Percentiles rank a stretch among this genome's conserved stretches.
These are phyloP conservation scores for Heliconius himera DNA, from an alignment of 1,140 invertebrate genomes.

Conservation along the genomic window DNA sequence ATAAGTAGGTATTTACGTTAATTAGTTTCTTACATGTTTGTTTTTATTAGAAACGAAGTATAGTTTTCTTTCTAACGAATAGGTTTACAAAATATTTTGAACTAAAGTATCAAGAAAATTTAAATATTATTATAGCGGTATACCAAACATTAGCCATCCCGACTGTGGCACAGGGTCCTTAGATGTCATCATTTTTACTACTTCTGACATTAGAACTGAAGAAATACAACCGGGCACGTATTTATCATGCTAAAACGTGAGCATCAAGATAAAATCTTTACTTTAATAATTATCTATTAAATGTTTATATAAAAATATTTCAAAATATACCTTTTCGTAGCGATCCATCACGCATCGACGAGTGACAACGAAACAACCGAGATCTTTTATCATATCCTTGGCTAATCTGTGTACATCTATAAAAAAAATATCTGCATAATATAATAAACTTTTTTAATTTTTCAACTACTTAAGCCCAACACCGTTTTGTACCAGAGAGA, in stretches of 20 bases:
- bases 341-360: slow-evolving; percentile 68
- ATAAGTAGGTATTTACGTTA: too few species aligned
- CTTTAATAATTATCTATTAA: neutral
- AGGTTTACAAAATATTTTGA: neutral
- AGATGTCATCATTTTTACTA: slow-evolving; percentile 59
- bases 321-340: slow-evolving; percentile 60
- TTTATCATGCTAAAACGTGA: slow-evolving; percentile 58
- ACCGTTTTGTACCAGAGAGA: too few species aligned
- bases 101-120: too few species aligned
- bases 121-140: neutral
- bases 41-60: too few species aligned
- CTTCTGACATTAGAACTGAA: slow-evolving; percentile 59
- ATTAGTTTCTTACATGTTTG: too few species aligned
- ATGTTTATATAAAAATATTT: neutral
- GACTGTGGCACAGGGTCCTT: slow-evolving; percentile 61
- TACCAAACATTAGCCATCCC: slow-evolving; percentile 76
- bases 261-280: neutral
- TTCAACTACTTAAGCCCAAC: too few species aligned
- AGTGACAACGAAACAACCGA: slow-evolving; percentile 67
- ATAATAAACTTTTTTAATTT: too few species aligned
- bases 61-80: too few species aligned
- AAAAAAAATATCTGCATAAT: too few species aligned
- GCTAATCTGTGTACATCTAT: slow-evolving; percentile 58
- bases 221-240: slow-evolving; percentile 63
- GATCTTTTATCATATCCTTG: slow-evolving; percentile 63